Conservation (phyloP, 2,888 invertebrate species). For the Nomada fucata region DNA sequence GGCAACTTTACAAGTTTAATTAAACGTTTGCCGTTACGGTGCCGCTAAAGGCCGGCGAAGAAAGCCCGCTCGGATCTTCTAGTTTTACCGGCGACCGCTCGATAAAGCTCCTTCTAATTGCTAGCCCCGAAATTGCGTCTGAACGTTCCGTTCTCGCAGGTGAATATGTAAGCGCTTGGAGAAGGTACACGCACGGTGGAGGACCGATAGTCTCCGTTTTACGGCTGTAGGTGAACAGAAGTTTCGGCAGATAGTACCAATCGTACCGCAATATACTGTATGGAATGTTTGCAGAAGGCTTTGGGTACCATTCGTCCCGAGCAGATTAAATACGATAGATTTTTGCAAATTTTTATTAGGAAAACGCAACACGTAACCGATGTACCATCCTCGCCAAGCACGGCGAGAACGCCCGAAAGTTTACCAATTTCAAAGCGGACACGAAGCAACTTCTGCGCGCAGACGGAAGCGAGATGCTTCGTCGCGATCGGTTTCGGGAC, state of each 20-base stretch:
- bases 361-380: slow-evolving; percentile 52
- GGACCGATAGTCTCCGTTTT: too few species aligned
- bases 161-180: neutral
- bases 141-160: neutral
- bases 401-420: slow-evolving; percentile 41
- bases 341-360: neutral
- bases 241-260: too few species aligned
- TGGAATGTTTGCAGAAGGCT: too few species aligned
- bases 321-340: too few species aligned
- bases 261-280: too few species aligned
- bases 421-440: slow-evolving; percentile 29
- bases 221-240: too few species aligned
- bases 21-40: slow-evolving; percentile 75
- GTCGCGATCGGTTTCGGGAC: slow-evolving; percentile 53
- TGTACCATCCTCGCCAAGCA: neutral
- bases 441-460: neutral
- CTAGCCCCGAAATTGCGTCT: neutral
- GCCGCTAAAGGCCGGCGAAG: slow-evolving; percentile 61
- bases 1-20: slow-evolving; percentile 78
- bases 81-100: slow-evolving; percentile 58
- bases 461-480: slow-evolving; percentile 58
- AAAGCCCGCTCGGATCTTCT: slow-evolving; percentile 53
- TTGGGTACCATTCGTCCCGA: too few species aligned
- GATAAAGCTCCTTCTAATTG: slow-evolving; percentile 42
- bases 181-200: too few species aligned